Base-by-base conservation (phyloP, 2,113 vertebrate species). In the Clupea harengus region DNA sequence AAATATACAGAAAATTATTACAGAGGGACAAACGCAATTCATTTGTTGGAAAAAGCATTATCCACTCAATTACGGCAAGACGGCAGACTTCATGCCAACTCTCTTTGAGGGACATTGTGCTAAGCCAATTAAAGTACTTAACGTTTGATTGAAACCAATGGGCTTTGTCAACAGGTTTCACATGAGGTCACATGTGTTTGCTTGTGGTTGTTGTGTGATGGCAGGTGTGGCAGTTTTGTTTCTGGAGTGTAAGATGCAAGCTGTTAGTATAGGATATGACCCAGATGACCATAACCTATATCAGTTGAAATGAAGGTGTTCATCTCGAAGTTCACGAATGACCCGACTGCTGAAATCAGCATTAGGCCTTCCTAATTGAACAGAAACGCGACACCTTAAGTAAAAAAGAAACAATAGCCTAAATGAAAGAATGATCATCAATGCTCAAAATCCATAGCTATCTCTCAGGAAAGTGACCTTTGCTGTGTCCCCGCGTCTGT, bases 81-180 rank as follows among this genome's bases (percentile, higher is more conserved):
- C 54, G 6, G 54, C 4, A 15, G 25, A 0, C 72, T 32, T 39
- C 28, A 3, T 39, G 72, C 39, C 72, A 78, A 44, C 64, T 9
- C 10, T 13, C 28, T 25, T 78, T 78, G 32, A 78, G 72, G 72
- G 72, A 78, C 11, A 39, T 17, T 60, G 54, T 39, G 32, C 28
- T 78, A 78, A 78, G 72, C 72, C 72, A 78, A 78, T 78, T 78
- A 78, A 32, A 78, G 28, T 78, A 78, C 25, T 78, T 39, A 32
- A 78, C 17, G 72, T 78, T 78, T 78, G 72, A 78, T 78, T 28
- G 72, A 78, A 67, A 78, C 72, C 72, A 39, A 78, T 17, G 11
- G 72, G 72, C 25, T 78, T 39, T 78, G 72, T 60, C 54, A 60
- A 60, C 18, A 20, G 54, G 54, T 78, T 39, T 78, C 10, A 8